phyloP scores from a whole-genome alignment of 1,140 invertebrate species.

The Ceratosolen solmsi region DNA sequence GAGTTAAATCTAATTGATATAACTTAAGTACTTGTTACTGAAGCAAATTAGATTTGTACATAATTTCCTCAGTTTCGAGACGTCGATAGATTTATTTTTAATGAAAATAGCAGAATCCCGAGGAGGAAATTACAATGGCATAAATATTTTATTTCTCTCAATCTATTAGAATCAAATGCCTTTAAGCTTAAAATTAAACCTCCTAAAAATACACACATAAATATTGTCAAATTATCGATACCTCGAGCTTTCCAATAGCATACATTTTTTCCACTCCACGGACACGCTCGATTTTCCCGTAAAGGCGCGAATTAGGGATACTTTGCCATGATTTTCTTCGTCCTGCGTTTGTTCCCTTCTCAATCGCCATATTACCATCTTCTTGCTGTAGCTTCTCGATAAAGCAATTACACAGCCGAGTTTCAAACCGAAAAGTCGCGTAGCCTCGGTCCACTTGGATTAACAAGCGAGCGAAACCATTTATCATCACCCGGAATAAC shows the following conservation, averaged over 20 bases:
- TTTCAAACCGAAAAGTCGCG: neutral
- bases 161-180: no score
- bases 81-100: neutral
- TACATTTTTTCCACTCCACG: no score
- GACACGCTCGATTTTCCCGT: no score
- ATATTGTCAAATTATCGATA: neutral
- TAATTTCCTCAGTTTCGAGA: neutral
- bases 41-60: neutral
- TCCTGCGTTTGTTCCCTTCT: neutral
- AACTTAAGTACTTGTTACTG: neutral
- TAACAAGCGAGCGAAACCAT: conserved; percentile 6
- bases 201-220: neutral
- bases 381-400: neutral
- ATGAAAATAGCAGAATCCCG: neutral
- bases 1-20: neutral
- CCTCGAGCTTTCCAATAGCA: no score
- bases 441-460: neutral
- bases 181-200: neutral
- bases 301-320: no score
- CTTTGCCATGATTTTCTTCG: neutral
- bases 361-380: no score
- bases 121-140: neutral
- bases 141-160: neutral
- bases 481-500: neutral
- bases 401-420: neutral